phyloP scores from a whole-genome alignment of 2,888 invertebrate species.

The Cloeon dipterum region DNA sequence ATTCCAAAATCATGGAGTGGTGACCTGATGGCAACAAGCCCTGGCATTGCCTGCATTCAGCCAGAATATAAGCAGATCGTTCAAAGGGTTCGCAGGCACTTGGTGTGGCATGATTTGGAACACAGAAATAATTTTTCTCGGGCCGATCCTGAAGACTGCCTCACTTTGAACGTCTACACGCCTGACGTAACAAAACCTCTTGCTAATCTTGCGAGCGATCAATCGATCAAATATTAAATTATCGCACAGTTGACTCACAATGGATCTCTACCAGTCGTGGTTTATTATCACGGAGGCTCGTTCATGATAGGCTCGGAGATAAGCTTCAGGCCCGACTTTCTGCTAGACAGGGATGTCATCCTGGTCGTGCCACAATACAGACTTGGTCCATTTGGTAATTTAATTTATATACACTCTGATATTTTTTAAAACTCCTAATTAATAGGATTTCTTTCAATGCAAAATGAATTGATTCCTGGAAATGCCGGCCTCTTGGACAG shows the following conservation, averaged over 20 bases:
- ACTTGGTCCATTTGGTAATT: conserved; percentile 22
- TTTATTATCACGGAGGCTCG: conserved; percentile 22
- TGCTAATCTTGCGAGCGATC: no score
- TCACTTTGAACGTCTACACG: not conserved
- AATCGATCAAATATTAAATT: not conserved
- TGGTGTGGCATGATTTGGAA: no score
- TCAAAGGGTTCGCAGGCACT: no score
- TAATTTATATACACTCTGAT: no score
- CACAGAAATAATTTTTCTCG: no score
- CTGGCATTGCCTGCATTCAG: not conserved
- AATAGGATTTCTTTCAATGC: conserved; percentile 26
- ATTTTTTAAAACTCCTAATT: conserved; percentile 4
- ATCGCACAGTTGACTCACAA: no score
- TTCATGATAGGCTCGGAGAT: conserved; percentile 18
- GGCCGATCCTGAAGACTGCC: not conserved
- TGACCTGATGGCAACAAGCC: not conserved
- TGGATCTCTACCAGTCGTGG: conserved; percentile 17
- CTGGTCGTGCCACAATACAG: conserved; percentile 25
- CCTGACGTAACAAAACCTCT: not conserved
- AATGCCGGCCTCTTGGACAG: conserved; percentile 28
- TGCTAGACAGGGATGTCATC: conserved; percentile 23
- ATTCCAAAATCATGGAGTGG: not conserved
- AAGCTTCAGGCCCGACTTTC: conserved; percentile 17
- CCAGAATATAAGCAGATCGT: not conserved
- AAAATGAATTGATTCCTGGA: conserved; percentile 23